phyloP scores from a whole-genome alignment of 2,113 vertebrate genomes.

The Callithrix jacchus region DNA sequence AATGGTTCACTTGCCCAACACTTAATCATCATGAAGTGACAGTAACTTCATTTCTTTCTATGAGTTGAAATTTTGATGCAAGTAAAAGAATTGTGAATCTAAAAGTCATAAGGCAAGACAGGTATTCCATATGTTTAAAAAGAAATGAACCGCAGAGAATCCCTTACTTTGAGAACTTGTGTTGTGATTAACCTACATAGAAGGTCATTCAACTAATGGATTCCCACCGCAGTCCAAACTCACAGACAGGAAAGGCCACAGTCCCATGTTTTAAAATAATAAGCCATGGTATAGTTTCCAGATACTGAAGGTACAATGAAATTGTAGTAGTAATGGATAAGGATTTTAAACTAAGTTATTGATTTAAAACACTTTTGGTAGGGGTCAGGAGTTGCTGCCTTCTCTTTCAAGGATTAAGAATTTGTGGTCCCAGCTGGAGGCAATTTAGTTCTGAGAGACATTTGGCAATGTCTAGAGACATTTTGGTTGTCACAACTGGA shows the following conservation, averaged over 20 bases:
- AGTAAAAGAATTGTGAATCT: not conserved
- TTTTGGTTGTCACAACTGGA: not conserved
- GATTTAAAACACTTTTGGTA: not conserved
- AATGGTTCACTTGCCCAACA: not conserved
- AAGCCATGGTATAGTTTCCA: not conserved
- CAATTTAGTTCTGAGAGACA: not conserved
- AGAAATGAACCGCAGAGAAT: not conserved
- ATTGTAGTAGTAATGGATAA: not conserved
- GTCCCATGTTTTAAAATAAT: not conserved
- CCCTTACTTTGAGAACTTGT: not conserved
- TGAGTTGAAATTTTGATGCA: slow-evolving; percentile 7
- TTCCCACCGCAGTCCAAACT: not conserved
- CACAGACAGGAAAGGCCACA: not conserved
- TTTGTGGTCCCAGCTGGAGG: not conserved
- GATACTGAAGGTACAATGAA: not conserved
- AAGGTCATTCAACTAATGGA: slow-evolving; percentile 8
- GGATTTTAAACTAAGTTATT: not conserved
- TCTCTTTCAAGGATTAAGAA: not conserved
- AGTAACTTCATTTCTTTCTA: not conserved
- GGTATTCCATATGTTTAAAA: not conserved
- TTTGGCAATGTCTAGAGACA: not conserved
- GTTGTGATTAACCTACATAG: not conserved
- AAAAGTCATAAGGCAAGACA: not conserved
- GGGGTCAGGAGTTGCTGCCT: not conserved
- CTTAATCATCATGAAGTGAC: not conserved